Evolutionary conservation across 64 coral and sea anemone species (phyloP), one percentile per base, ranked within the genome.

Genomic region (Dendrophyllia cribrosa): DNA sequence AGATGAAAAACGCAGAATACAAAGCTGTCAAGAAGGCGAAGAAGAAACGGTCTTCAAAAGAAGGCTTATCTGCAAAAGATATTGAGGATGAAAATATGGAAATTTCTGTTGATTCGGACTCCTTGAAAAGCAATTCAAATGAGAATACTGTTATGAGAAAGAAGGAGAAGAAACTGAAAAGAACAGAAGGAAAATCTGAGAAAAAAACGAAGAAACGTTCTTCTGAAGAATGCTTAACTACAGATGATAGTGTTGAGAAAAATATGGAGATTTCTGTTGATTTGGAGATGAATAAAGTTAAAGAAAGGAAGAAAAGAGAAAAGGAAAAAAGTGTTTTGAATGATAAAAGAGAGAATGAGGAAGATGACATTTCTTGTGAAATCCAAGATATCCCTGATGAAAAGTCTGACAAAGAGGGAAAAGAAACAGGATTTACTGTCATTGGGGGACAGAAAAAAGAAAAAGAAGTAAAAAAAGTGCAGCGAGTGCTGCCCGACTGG

Each of bases 401-500:
- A 61, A 51, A 59, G 20, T 9, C 43, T 49, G 74, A 66, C 73
- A 53, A 85, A 70, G 21, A 17, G 13, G 85, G 51, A 22, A 74
- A 88, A 70, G 68, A 26, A 43, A 72, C 87, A 46, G 92, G 95
- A 25, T 97, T 97, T 88, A 99, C 97, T 63, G 84, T 99, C 9
- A 99, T 99, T 68, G 97, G 97, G 59, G 70, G 88, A 43, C 79
- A 62, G 51, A 78, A 75, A 14, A 99, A 74, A 79, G 61, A 91
- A 13, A 91, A 94, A 59, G 14, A 85, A 65, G 15, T 83, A 22
- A 87, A 99, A 26, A 93, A 95, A 86, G 97, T 99, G 20, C 94
- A 91, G 9, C 86, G 93, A 79, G 26, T 91, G 16, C 89, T 99
- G 71, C 97, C 97, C 14, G 88, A 91, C 50, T 99, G 97, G 97